Evolutionary conservation across 1,140 invertebrate species (phyloP).

Genomic region (Mactra quadrangularis): DNA sequence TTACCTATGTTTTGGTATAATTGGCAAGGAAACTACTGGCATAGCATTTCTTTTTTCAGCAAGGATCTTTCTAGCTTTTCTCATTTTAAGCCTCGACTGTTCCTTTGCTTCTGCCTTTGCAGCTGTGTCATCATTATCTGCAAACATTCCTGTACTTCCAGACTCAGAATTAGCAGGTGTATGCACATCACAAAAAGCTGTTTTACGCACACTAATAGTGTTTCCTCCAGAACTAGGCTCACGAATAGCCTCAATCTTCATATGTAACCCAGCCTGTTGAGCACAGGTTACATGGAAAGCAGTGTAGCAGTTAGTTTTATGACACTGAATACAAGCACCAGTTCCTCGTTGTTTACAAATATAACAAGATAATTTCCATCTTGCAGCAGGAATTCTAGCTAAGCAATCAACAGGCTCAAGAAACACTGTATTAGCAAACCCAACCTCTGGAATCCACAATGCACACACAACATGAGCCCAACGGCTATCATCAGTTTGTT

Average conservation of each 20-base stretch:
- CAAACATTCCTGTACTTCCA: slow-evolving; percentile 74
- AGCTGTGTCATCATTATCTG: slow-evolving; percentile 81
- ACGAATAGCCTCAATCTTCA: slow-evolving; percentile 94
- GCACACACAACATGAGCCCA: slow-evolving; percentile 99
- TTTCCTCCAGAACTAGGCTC: slow-evolving; percentile 76
- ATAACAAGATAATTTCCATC: slow-evolving; percentile 97
- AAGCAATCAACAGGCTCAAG: slow-evolving; percentile 98
- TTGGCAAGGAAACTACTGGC: slow-evolving; percentile 96
- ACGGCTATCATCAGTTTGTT: slow-evolving; percentile 97
- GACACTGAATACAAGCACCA: slow-evolving; percentile 99
- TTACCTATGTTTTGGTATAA: slow-evolving; percentile 94
- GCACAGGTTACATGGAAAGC: slow-evolving; percentile 99
- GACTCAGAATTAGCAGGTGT: slow-evolving; percentile 87
- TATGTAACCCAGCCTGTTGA: slow-evolving; percentile 96
- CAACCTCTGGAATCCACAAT: slow-evolving; percentile 99
- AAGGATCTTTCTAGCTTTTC: slow-evolving; percentile 90
- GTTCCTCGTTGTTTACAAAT: slow-evolving; percentile 97
- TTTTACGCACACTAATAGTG: slow-evolving; percentile 93
- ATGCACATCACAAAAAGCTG: slow-evolving; percentile 97
- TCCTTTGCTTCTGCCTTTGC: slow-evolving; percentile 84
- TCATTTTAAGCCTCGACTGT: slow-evolving; percentile 88
- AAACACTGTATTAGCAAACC: slow-evolving; percentile 95
- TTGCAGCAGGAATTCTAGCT: slow-evolving; percentile 96
- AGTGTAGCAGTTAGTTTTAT: slow-evolving; percentile 97
- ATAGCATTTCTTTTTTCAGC: slow-evolving; percentile 94